phyloP scores from a whole-genome alignment of 2,113 vertebrate species.

The Clinocottus analis region DNA sequence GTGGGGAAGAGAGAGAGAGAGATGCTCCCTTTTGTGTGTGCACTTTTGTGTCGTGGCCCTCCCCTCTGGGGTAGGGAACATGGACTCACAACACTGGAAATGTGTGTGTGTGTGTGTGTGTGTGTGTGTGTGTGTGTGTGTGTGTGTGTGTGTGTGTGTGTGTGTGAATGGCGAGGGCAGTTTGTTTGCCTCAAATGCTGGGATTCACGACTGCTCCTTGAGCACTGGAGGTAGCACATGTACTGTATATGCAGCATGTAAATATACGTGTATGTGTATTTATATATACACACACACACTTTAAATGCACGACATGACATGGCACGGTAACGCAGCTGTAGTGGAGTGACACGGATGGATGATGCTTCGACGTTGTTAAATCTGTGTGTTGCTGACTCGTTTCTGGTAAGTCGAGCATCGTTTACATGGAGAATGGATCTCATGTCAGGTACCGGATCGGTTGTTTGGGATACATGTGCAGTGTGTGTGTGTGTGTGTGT shows the following conservation, averaged over 20 bases:
- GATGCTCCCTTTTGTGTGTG: conserved; percentile 70
- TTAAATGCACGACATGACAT: conserved; percentile 6
- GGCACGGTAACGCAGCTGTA: conserved; percentile 11
- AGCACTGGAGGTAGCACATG: background rate
- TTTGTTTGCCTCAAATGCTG: conserved; percentile 29
- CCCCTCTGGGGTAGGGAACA: conserved; percentile 58
- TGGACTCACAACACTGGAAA: conserved; percentile 53
- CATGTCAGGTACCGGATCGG: conserved; percentile 14
- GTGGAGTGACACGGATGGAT: conserved; percentile 20
- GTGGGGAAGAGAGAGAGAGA: conserved; percentile 69
- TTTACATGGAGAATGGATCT: conserved; percentile 33
- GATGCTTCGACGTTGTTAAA: conserved; percentile 31
- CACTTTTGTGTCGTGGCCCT: conserved; percentile 59
- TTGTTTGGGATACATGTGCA: conserved; percentile 34
- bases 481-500: conserved; percentile 13
- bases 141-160: conserved; percentile 44
- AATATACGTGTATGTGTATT: background rate
- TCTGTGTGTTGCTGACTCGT: conserved; percentile 12
- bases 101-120: conserved; percentile 41
- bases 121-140: conserved; percentile 13
- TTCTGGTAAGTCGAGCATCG: conserved; percentile 49
- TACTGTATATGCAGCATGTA: background rate
- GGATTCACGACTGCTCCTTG: conserved; percentile 12
- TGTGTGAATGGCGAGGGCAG: conserved; percentile 31
- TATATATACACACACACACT: background rate